Evolutionary conservation across 2,888 invertebrate genomes (phyloP).

Genomic region (Drosophila subquinaria): DNA sequence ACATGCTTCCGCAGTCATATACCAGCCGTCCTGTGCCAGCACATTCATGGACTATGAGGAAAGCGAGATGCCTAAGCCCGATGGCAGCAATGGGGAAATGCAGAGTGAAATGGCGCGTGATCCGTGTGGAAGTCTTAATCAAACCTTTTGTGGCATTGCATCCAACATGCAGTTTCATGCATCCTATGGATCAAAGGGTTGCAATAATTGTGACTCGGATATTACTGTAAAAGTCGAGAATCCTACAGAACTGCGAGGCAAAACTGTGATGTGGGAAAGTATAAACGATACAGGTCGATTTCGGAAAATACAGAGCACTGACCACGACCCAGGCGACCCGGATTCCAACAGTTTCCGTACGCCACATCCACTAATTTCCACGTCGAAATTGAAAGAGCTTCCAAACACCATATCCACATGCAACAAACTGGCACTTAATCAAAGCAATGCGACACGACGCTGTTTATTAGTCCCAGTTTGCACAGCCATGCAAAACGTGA

Average conservation of each 20-base stretch:
- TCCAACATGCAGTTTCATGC: constrained; percentile 70
- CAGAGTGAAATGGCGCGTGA: constrained; percentile 30
- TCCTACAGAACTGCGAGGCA: neutral
- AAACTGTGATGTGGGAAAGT: constrained; percentile 16
- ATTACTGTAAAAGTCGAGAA: neutral
- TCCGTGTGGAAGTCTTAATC: constrained; percentile 41
- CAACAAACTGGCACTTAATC: neutral
- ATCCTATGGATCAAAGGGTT: constrained; percentile 71
- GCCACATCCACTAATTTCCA: neutral
- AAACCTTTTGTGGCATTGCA: constrained; percentile 42
- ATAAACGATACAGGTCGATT: neutral
- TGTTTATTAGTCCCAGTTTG: constrained; percentile 48
- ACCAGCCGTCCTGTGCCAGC: constrained; percentile 88
- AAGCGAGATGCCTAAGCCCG: constrained; percentile 54
- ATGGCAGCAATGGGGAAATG: constrained; percentile 45
- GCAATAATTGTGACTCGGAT: constrained; percentile 74
- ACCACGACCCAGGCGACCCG: neutral
- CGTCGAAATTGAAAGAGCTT: neutral
- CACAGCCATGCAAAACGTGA: constrained; percentile 59
- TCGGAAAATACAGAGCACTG: constrained; percentile 1
- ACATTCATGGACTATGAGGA: constrained; percentile 84
- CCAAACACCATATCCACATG: neutral
- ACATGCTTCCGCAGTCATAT: constrained; percentile 96
- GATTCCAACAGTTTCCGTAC: neutral
- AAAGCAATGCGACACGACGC: constrained; percentile 12